These are phyloP conservation scores for Cotesia chilonis DNA, from an alignment of 1,140 invertebrate genomes.

Conservation along the genomic window DNA sequence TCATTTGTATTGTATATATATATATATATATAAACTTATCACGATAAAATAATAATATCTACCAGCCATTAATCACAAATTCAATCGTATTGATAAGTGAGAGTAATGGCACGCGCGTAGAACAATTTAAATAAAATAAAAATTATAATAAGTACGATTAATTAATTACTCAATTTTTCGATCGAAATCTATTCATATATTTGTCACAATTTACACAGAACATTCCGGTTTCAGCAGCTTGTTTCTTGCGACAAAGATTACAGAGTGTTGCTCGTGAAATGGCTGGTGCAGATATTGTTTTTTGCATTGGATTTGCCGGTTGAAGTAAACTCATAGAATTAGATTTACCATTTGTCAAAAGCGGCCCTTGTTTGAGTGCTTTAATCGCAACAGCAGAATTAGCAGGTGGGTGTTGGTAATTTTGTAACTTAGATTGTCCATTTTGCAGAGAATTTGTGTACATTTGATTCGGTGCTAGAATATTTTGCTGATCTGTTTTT, in stretches of 20 bases:
- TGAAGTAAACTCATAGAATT: conserved; percentile 39
- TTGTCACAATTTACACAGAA: conserved; percentile 91
- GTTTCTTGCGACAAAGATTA: conserved; percentile 85
- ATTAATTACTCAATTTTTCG: conserved; percentile 58
- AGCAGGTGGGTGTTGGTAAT: conserved; percentile 67
- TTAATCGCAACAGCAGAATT: conserved; percentile 60
- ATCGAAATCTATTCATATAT: conserved; percentile 88
- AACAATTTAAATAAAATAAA: not conserved
- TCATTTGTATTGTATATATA: too few relatives aligned
- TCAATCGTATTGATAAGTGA: conserved; percentile 5
- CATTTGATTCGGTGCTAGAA: conserved; percentile 53
- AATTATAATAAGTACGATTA: not conserved
- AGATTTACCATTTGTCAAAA: conserved; percentile 73
- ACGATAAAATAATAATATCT: too few relatives aligned
- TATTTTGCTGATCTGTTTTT: conserved; percentile 50
- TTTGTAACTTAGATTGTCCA: conserved; percentile 64
- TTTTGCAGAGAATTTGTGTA: conserved; percentile 62
- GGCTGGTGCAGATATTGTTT: conserved; percentile 54
- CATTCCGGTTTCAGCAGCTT: conserved; percentile 75
- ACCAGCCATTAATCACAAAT: not conserved
- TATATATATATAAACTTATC: too few relatives aligned
- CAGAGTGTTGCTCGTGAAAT: conserved; percentile 70
- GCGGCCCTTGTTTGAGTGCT: conserved; percentile 70
- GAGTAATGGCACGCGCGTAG: not conserved
- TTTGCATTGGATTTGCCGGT: conserved; percentile 46